Evolutionary conservation across 1,140 invertebrate genomes (phyloP).

Genomic region (Helicorthomorpha holstii): DNA sequence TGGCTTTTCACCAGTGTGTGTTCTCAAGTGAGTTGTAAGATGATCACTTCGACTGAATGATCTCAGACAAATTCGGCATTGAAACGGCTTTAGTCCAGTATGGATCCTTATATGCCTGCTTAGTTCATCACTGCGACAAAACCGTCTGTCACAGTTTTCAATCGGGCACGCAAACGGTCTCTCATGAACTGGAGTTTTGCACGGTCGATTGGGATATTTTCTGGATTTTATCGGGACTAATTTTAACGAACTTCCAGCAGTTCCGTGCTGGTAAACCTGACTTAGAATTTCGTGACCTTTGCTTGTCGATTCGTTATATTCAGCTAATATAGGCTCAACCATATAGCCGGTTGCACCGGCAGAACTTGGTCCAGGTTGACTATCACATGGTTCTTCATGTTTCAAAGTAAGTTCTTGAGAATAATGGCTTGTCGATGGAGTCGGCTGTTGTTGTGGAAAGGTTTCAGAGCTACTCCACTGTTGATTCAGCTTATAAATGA

Average conservation of each 20-base stretch:
- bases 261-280: conserved; percentile 34
- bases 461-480: conserved; percentile 17
- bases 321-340: conserved; percentile 41
- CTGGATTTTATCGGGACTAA: conserved; percentile 82
- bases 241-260: conserved; percentile 59
- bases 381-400: not conserved
- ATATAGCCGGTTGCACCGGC: conserved; percentile 32
- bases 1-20: conserved; percentile 81
- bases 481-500: not conserved
- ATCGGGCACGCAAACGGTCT: not conserved
- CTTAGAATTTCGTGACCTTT: conserved; percentile 88
- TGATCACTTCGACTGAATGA: conserved; percentile 25
- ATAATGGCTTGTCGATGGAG: not conserved
- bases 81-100: conserved; percentile 16
- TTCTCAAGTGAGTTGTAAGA: conserved; percentile 21
- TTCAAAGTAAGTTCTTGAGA: not conserved
- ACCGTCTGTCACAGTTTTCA: not conserved
- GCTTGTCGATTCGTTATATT: conserved; percentile 83
- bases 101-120: not conserved
- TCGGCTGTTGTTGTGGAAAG: conserved; percentile 1
- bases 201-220: conserved; percentile 90
- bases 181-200: conserved; percentile 84
- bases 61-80: conserved; percentile 12
- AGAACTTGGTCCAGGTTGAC: conserved; percentile 18
- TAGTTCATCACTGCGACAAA: not conserved